These are phyloP conservation scores for Athripsodes cinereus DNA, from an alignment of 2,888 invertebrate species.

Conservation along the genomic window DNA sequence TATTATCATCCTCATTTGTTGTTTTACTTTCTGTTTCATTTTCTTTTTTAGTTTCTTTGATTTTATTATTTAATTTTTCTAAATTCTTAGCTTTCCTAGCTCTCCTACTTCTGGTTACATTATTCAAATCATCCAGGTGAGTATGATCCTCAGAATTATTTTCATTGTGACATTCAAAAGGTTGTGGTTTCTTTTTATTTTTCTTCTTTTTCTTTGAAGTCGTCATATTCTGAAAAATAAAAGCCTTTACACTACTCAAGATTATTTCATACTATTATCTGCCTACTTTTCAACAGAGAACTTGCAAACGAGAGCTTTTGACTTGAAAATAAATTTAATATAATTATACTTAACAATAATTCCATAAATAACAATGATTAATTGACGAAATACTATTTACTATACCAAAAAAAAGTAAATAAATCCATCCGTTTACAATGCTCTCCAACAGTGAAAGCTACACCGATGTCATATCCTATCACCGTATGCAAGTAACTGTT, in stretches of 20 bases:
- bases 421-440: no score
- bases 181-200: slow-evolving; percentile 38
- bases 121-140: slow-evolving; percentile 15
- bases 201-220: slow-evolving; percentile 47
- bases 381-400: no score
- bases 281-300: no score
- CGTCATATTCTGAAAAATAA: slow-evolving; percentile 29
- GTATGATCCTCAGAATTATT: slow-evolving; percentile 14
- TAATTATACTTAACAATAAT: no score
- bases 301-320: no score
- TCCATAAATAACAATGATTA: no score
- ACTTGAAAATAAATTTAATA: no score
- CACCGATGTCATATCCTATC: no score
- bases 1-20: slow-evolving; percentile 22
- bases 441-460: no score
- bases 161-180: slow-evolving; percentile 6
- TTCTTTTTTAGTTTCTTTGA: slow-evolving; percentile 17
- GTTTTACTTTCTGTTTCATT: neutral
- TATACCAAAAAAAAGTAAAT: no score
- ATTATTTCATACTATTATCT: no score
- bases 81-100: slow-evolving; percentile 22
- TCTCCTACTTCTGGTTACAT: slow-evolving; percentile 18
- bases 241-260: neutral
- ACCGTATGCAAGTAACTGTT: no score
- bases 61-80: slow-evolving; percentile 19